Conservation (phyloP, 2,797 vertebrate species). For the Salarias fasciatus region DNA sequence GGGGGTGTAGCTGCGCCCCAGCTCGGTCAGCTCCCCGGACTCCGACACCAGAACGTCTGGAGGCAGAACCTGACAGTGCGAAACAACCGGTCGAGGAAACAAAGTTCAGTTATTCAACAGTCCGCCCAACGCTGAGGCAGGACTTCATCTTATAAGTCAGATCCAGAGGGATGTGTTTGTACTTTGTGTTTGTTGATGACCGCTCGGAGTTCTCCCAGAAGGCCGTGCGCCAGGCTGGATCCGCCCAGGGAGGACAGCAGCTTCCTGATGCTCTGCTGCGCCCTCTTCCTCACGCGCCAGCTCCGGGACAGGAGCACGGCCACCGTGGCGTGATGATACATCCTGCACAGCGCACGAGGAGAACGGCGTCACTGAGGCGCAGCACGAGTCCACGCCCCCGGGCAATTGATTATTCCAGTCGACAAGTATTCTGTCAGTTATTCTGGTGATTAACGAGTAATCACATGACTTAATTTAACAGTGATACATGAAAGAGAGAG, state of each 20-base stretch:
- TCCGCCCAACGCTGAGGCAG: too few relatives aligned
- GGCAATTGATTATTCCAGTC: too few relatives aligned
- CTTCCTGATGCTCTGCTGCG: constrained; percentile 90
- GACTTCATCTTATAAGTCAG: too few relatives aligned
- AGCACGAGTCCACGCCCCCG: too few relatives aligned
- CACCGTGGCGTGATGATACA: constrained; percentile 89
- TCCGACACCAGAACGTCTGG: constrained; percentile 87
- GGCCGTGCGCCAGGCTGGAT: constrained; percentile 87
- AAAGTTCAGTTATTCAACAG: too few relatives aligned
- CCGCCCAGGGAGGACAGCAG: constrained; percentile 90
- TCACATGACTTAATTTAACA: too few relatives aligned
- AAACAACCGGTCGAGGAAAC: not conserved
- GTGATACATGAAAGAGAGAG: too few relatives aligned
- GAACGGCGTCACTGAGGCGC: too few relatives aligned
- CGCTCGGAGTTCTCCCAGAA: constrained; percentile 89
- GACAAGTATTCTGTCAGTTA: too few relatives aligned
- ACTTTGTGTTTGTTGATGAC: constrained; percentile 94
- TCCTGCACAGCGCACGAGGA: constrained; percentile 75
- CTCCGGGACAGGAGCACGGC: constrained; percentile 87
- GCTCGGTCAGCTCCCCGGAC: constrained; percentile 88
- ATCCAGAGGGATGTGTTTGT: not conserved
- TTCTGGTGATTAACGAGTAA: too few relatives aligned
- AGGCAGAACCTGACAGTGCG: constrained; percentile 83
- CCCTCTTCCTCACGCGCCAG: constrained; percentile 91
- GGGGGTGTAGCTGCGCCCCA: constrained; percentile 84